Conservation (phyloP, 2,888 invertebrate species). For the Ceraclea dissimilis region DNA sequence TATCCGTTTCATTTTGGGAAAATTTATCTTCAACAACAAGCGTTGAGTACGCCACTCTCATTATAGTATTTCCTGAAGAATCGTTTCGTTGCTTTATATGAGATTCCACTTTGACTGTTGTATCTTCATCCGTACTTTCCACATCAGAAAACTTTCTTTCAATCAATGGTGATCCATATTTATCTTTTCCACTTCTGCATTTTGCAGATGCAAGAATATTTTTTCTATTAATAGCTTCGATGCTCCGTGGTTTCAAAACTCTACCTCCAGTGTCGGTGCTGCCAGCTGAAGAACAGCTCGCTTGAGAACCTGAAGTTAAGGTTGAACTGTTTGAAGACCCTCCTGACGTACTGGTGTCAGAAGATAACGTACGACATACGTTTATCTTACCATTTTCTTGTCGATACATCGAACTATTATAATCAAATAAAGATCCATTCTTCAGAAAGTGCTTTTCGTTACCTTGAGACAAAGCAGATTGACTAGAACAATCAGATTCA, state of each 20-base stretch:
- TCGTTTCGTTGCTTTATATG: conserved; percentile 10
- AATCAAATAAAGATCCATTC: conserved; percentile 31
- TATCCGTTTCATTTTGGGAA: conserved; percentile 18
- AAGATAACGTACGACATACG: conserved; percentile 60
- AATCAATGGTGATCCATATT: conserved; percentile 62
- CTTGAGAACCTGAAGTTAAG: conserved; percentile 66
- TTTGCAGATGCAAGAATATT: conserved; percentile 82
- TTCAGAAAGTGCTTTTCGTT: conserved; percentile 38
- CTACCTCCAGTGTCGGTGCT: conserved; percentile 58
- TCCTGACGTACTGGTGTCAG: conserved; percentile 64
- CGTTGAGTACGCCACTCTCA: conserved; percentile 23
- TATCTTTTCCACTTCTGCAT: conserved; percentile 74
- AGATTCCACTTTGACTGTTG: conserved; percentile 5
- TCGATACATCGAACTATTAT: conserved; percentile 10
- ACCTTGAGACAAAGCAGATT: conserved; percentile 36
- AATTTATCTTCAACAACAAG: conserved; percentile 20
- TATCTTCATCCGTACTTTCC: conserved; percentile 34
- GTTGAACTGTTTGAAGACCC: conserved; percentile 64
- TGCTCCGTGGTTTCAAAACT: conserved; percentile 69
- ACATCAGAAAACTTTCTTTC: conserved; percentile 62
- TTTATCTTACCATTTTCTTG: conserved; percentile 38
- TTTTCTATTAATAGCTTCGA: conserved; percentile 77
- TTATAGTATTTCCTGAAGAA: conserved; percentile 12
- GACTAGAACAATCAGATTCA: conserved; percentile 48
- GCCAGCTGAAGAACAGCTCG: conserved; percentile 59